Evolutionary conservation across 2,888 invertebrate genomes (phyloP).

Genomic region (Hydrotaea cyrtoneurina): DNA sequence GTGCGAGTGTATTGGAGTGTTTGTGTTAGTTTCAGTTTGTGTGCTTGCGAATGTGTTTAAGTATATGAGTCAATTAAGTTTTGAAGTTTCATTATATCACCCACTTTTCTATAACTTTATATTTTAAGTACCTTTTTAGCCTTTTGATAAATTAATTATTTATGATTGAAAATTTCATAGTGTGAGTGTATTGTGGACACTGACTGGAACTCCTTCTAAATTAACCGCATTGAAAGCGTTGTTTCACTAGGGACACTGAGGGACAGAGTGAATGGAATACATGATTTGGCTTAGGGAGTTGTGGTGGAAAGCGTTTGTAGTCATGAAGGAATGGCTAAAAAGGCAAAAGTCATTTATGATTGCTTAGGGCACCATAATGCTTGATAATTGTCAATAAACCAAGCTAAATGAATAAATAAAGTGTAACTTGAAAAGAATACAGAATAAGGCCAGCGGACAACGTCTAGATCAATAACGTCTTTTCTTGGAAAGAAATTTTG

Average conservation of each 20-base stretch:
- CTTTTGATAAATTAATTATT: constrained; percentile 18
- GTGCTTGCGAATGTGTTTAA: neutral
- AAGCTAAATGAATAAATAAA: neutral
- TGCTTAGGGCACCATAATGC: neutral
- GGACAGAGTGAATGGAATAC: neutral
- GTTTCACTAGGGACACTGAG: neutral
- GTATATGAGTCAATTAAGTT: constrained; percentile 7
- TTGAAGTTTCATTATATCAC: neutral
- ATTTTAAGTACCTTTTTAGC: neutral
- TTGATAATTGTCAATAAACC: neutral
- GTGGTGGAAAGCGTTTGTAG: neutral
- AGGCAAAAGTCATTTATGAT: neutral
- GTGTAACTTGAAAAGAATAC: too few species aligned
- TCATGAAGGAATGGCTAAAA: neutral
- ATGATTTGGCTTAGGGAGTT: neutral
- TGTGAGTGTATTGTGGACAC: neutral
- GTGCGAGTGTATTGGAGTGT: neutral
- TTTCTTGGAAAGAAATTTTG: too few species aligned
- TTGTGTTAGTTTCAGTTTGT: too few species aligned
- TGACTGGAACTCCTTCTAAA: neutral
- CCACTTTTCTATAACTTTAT: constrained; percentile 3
- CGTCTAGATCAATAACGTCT: too few species aligned
- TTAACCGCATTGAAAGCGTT: neutral
- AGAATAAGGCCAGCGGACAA: too few species aligned
- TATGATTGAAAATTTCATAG: neutral